Conservation (phyloP, 2,797 vertebrate species). For the Fundulus diaphanus region DNA sequence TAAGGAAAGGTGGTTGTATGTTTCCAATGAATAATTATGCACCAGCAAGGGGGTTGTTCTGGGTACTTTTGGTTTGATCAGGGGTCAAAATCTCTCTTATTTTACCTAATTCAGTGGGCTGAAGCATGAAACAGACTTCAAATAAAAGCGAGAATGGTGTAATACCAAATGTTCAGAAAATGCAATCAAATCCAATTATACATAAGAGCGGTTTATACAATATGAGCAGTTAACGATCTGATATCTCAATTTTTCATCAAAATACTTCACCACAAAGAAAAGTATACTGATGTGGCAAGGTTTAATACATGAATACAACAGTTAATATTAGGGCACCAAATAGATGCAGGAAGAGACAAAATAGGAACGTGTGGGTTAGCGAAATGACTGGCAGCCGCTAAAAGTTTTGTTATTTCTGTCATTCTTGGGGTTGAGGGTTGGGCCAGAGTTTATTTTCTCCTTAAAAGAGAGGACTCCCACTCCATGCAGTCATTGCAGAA, state of each 20-base stretch:
- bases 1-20: not conserved
- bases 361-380: not conserved
- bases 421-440: not conserved
- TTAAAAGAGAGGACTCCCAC: too few species aligned
- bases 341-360: not conserved
- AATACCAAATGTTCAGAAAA: too few species aligned
- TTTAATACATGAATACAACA: not conserved
- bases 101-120: too few species aligned
- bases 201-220: too few species aligned
- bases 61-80: too few species aligned
- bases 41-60: too few species aligned
- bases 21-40: not conserved
- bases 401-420: not conserved
- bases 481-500: too few species aligned
- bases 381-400: not conserved
- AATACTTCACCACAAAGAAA: not conserved
- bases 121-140: too few species aligned
- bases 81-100: too few species aligned
- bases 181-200: too few species aligned
- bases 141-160: too few species aligned
- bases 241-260: not conserved
- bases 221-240: not conserved
- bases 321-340: not conserved
- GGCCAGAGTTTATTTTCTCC: not conserved
- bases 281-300: not conserved